Conservation (phyloP, 2,113 vertebrate genomes). For the Cynopterus brachyotis region DNA sequence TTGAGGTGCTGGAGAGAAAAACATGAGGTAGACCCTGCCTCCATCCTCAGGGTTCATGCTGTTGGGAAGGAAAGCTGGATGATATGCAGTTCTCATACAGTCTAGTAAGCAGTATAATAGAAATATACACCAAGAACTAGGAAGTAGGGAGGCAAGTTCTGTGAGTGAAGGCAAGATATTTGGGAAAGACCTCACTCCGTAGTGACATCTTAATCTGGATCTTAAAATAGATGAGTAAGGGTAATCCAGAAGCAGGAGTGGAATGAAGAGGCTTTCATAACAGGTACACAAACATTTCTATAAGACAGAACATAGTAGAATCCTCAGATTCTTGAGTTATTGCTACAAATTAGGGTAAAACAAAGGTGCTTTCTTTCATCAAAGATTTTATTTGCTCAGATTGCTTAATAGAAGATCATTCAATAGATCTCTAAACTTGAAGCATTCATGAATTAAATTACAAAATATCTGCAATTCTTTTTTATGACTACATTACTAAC, state of each 20-base stretch:
- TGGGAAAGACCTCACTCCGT: neutral
- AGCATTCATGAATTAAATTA: neutral
- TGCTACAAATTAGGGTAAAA: neutral
- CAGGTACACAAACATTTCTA: neutral
- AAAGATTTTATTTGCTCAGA: neutral
- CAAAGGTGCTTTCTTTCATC: neutral
- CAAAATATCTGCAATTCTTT: neutral
- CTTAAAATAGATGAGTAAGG: neutral
- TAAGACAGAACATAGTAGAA: neutral
- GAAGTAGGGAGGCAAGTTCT: neutral
- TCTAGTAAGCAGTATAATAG: neutral
- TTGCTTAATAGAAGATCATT: conserved; percentile 21
- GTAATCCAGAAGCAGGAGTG: neutral
- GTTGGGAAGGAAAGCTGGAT: neutral
- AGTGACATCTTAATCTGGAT: neutral
- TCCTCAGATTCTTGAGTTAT: neutral
- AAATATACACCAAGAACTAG: neutral
- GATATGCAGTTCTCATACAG: neutral
- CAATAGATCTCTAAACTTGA: neutral
- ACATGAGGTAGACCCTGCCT: neutral
- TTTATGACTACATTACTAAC: neutral
- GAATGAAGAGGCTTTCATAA: neutral
- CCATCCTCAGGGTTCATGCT: neutral
- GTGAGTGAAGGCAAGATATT: neutral
- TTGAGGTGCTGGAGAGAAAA: neutral